These are phyloP conservation scores for Sardinella longiceps DNA, from an alignment of 2,797 vertebrate genomes.

Conservation along the genomic window DNA sequence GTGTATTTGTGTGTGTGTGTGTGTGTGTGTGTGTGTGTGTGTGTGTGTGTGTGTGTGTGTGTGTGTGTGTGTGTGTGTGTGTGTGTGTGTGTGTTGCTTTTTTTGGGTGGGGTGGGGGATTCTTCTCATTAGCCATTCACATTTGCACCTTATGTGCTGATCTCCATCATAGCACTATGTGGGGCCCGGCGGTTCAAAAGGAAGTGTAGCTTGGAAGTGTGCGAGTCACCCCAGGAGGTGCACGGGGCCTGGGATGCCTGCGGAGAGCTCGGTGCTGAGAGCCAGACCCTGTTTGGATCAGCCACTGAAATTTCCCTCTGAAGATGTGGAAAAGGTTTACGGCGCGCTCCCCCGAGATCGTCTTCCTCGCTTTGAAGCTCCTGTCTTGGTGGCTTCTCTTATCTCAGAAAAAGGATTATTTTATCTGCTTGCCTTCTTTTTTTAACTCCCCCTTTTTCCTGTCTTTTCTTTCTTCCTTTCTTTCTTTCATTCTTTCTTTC, in stretches of 20 bases:
- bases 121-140: constrained; percentile 75
- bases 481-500: background rate
- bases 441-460: constrained; percentile 27
- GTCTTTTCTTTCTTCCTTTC: background rate
- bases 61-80: background rate
- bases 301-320: constrained; percentile 75
- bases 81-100: constrained; percentile 21
- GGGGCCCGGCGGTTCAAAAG: constrained; percentile 69
- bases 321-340: constrained; percentile 87
- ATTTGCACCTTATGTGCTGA: constrained; percentile 73
- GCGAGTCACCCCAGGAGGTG: constrained; percentile 65
- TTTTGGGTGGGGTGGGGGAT: background rate
- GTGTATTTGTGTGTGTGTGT: background rate
- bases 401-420: constrained; percentile 90
- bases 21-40: constrained; percentile 11
- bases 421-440: constrained; percentile 57
- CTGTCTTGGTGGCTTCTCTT: constrained; percentile 91
- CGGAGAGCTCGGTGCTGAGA: constrained; percentile 70
- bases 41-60: constrained; percentile 1
- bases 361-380: constrained; percentile 88
- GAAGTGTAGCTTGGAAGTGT: constrained; percentile 67
- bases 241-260: constrained; percentile 60
- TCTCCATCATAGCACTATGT: constrained; percentile 68
- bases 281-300: constrained; percentile 72
- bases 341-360: constrained; percentile 77